phyloP scores from a whole-genome alignment of 2,113 vertebrate species.

The Grallaria varia region DNA sequence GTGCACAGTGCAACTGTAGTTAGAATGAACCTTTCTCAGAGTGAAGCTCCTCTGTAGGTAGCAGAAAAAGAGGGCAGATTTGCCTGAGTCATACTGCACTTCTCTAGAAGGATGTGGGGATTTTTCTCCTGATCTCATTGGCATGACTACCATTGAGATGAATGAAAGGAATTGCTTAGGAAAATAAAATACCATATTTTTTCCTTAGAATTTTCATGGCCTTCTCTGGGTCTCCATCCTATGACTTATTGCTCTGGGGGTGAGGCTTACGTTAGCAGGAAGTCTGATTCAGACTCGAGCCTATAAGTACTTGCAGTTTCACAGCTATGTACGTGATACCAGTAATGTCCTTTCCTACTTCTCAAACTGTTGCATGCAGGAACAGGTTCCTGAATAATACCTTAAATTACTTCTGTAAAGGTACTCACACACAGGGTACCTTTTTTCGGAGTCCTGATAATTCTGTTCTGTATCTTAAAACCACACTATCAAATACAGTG shows the following conservation, averaged over 20 bases:
- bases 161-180: neutral
- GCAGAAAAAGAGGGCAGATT: neutral
- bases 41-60: neutral
- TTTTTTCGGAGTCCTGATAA: neutral
- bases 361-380: neutral
- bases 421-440: accelerated
- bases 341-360: neutral
- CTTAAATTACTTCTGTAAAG: neutral
- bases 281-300: neutral
- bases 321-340: neutral
- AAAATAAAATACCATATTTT: neutral
- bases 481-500: neutral
- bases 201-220: neutral
- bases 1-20: neutral
- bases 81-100: neutral
- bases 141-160: neutral
- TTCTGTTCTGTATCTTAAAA: neutral
- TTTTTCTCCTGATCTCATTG: neutral
- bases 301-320: neutral
- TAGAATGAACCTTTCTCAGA: neutral
- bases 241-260: neutral
- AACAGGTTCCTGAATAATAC: neutral
- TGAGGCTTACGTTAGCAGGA: neutral
- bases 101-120: neutral
- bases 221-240: neutral